These are phyloP conservation scores for Scarus forsteni DNA, from an alignment of 2,797 vertebrate species.

Conservation along the genomic window DNA sequence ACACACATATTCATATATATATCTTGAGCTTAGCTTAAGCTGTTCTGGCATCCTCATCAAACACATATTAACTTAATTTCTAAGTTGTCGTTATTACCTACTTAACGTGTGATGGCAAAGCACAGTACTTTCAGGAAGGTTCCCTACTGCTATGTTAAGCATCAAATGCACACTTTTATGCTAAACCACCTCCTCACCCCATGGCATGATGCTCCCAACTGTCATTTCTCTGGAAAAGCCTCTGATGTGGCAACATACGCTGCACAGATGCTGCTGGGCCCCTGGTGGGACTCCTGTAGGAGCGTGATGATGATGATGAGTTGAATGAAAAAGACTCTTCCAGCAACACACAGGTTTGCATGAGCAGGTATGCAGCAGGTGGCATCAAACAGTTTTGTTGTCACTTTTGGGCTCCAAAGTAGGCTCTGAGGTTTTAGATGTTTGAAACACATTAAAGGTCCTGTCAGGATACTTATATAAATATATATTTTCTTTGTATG, in stretches of 20 bases:
- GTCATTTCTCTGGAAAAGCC: slow-evolving; percentile 53
- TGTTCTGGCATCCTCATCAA: too few species aligned
- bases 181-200: slow-evolving; percentile 56
- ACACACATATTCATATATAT: too few species aligned
- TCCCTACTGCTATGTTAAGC: slow-evolving; percentile 48
- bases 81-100: slow-evolving; percentile 1
- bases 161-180: slow-evolving; percentile 60
- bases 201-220: slow-evolving; percentile 47
- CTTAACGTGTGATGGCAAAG: slow-evolving; percentile 30
- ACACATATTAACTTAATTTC: too few species aligned
- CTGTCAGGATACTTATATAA: neutral
- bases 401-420: slow-evolving; percentile 4
- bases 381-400: slow-evolving; percentile 40
- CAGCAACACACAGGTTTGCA: slow-evolving; percentile 25
- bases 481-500: neutral
- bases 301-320: slow-evolving; percentile 54
- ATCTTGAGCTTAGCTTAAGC: too few species aligned
- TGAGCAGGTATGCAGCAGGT: slow-evolving; percentile 43
- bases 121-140: slow-evolving; percentile 19
- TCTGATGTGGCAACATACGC: slow-evolving; percentile 55
- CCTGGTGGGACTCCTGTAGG: slow-evolving; percentile 37
- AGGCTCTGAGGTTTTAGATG: slow-evolving; percentile 13
- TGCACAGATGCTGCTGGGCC: slow-evolving; percentile 44
- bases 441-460: slow-evolving; percentile 9
- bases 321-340: slow-evolving; percentile 21